These are phyloP conservation scores for Machimus rusticus DNA, from an alignment of 2,888 invertebrate species.

Conservation along the genomic window DNA sequence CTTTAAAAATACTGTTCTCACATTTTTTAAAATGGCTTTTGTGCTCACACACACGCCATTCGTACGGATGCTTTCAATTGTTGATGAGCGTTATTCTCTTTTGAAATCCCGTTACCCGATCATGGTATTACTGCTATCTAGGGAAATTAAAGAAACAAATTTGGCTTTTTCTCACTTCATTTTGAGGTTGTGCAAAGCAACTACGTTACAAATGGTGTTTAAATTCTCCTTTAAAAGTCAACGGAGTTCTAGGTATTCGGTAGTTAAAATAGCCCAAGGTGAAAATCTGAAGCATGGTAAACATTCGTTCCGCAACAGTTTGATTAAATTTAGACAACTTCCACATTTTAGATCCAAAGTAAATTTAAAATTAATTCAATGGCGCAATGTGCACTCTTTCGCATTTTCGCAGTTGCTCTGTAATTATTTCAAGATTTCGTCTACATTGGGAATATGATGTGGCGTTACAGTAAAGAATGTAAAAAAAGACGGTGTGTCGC, in stretches of 20 bases:
- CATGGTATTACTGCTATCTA: neutral
- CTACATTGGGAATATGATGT: neutral
- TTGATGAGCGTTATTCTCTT: neutral
- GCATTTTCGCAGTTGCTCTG: neutral
- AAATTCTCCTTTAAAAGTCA: neutral
- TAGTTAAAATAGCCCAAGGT: neutral
- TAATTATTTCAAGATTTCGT: neutral
- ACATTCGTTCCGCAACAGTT: neutral
- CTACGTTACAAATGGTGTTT: neutral
- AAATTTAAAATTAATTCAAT: neutral
- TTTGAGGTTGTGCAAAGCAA: neutral
- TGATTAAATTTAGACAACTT: neutral
- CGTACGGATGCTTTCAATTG: neutral
- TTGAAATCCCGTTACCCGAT: neutral
- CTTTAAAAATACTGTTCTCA: neutral
- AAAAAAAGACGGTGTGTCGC: neutral
- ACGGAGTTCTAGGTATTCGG: neutral
- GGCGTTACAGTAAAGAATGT: neutral
- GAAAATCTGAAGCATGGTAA: neutral
- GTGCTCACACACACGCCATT: neutral
- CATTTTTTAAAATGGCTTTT: neutral
- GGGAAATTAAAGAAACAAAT: neutral
- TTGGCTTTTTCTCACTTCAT: neutral
- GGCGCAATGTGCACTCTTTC: neutral
- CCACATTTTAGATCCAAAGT: neutral